These are phyloP conservation scores for Masnerella sp. DNA, from an alignment of 2,888 invertebrate genomes.

Conservation along the genomic window DNA sequence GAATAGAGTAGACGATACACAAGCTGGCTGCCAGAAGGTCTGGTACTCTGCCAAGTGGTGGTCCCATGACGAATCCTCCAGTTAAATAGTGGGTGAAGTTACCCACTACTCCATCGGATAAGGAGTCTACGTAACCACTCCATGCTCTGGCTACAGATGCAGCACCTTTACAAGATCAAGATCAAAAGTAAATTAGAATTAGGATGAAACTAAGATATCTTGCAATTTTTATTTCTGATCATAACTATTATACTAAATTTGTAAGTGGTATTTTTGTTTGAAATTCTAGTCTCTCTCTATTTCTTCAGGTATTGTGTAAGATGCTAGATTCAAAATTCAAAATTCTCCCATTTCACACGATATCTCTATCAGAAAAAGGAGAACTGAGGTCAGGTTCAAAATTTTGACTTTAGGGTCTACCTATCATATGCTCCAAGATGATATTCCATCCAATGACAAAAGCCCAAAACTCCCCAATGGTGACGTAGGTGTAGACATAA, in stretches of 20 bases:
- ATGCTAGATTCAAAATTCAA: too few species aligned
- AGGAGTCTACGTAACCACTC: slow-evolving; percentile 91
- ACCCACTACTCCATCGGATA: slow-evolving; percentile 85
- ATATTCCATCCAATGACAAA: slow-evolving; percentile 98
- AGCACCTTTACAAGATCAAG: slow-evolving; percentile 85
- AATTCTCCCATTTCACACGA: too few species aligned
- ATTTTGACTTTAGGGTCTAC: too few species aligned
- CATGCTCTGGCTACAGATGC: slow-evolving; percentile 93
- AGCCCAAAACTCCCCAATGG: slow-evolving; percentile 95
- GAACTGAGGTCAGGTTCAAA: not conserved
- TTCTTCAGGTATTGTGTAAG: too few species aligned
- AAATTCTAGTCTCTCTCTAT: too few species aligned
- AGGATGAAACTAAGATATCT: too few species aligned
- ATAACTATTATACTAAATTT: too few species aligned
- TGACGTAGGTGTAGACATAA: slow-evolving; percentile 95
- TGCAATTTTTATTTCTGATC: too few species aligned
- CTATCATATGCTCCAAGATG: slow-evolving; percentile 92
- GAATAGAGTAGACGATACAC: slow-evolving; percentile 86
- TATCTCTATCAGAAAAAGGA: not conserved
- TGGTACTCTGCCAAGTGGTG: slow-evolving; percentile 86
- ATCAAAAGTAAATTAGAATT: too few species aligned
- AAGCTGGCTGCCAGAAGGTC: slow-evolving; percentile 88
- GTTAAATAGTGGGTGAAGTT: slow-evolving; percentile 82
- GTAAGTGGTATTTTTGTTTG: too few species aligned
- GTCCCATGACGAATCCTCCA: slow-evolving; percentile 85